These are phyloP conservation scores for Anguilla rostrata DNA, from an alignment of 2,113 vertebrate genomes.

Conservation along the genomic window DNA sequence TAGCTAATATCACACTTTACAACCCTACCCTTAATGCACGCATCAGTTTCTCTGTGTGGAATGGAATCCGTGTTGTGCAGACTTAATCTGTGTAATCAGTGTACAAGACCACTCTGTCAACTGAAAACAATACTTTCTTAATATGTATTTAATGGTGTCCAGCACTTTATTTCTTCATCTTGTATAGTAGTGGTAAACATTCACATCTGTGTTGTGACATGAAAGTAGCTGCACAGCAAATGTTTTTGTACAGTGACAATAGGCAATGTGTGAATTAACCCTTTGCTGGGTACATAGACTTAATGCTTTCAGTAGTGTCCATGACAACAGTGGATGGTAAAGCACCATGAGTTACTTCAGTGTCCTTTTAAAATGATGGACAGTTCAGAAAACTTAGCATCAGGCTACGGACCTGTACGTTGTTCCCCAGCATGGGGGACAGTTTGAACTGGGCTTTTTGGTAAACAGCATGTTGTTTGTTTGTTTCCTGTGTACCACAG, in stretches of 20 bases:
- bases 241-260: no score
- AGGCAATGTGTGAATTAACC: neutral
- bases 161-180: neutral
- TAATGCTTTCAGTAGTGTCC: neutral
- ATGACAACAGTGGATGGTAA: neutral
- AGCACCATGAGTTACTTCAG: neutral
- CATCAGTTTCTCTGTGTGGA: neutral
- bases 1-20: neutral
- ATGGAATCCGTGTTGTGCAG: neutral
- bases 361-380: neutral
- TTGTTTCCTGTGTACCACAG: neutral
- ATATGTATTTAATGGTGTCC: neutral
- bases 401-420: neutral
- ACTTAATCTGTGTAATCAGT: neutral
- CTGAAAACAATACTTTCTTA: neutral
- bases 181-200: neutral
- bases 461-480: neutral
- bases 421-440: neutral
- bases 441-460: neutral
- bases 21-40: neutral
- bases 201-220: neutral
- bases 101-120: neutral
- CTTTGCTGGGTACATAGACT: neutral
- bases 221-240: neutral
- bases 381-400: neutral